Base-by-base conservation (phyloP, 2,113 vertebrate species). In the Thamnaconus septentrionalis region DNA sequence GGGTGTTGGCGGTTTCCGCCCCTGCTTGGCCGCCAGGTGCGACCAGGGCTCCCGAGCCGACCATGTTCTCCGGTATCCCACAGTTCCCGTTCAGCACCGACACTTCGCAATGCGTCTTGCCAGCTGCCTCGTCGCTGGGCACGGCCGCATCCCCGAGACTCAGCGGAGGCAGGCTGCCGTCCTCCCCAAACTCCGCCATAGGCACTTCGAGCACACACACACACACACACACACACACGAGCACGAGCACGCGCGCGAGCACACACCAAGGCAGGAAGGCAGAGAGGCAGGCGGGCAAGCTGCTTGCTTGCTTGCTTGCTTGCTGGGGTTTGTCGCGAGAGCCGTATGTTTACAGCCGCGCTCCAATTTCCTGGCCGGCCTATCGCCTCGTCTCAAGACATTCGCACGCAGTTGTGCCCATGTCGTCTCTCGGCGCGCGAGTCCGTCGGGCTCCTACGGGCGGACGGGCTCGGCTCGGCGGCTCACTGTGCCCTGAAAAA, bases 1-100 rank as follows among this genome's bases (percentile, higher is more conserved):
- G 75, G 61, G 80, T 79, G 82, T 79, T 84, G 57, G 76, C 90
- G 76, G 79, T 83, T 40, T 94, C 93, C 12, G 71, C 78, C 71
- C 85, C 78, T 66, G 54, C 48, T 43, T 93, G 92, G 84, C 91
- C 90, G 7, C 90, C 90, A 47, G 92, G 87, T 76, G 74, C 79
- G 52, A 73, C 63, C 31, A 80, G 69, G 7, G 88, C 79, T 48
- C 85, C 87, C 9, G 56, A 71, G 3, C 87, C 91, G 53, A 89
- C 72, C 85, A 89, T 91, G 53, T 84, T 87, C 12, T 90, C 85
- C 57, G 93, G 90, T 72, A 93, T 92, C 84, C 95, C 94, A 75
- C 91, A 91, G 81, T 87, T 86, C 67, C 91, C 91, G 82, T 98
- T 98, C 75, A 94, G 92, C 51, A 96, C 92, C 53, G 87, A 86